phyloP scores from a whole-genome alignment of 1,140 invertebrate genomes.

The Phthorimaea operculella region DNA sequence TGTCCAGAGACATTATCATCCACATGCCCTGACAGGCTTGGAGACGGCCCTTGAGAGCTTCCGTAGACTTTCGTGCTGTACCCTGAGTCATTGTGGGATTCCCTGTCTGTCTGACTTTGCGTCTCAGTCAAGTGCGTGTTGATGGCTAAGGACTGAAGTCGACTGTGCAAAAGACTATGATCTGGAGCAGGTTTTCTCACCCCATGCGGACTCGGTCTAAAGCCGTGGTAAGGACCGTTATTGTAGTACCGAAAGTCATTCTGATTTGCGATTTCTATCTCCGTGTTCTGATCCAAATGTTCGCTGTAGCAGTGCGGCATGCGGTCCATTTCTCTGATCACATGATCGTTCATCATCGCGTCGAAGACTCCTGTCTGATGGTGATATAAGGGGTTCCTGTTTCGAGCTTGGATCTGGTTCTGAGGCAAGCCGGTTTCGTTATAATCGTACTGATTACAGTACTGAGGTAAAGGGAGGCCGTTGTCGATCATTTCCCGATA shows the following conservation, averaged over 20 bases:
- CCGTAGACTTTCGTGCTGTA: constrained; percentile 83
- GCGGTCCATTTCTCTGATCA: constrained; percentile 58
- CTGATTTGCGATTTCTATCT: constrained; percentile 61
- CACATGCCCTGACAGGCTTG: constrained; percentile 75
- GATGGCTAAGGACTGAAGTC: constrained; percentile 61
- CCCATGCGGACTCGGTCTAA: constrained; percentile 36
- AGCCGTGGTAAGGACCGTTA: constrained; percentile 46
- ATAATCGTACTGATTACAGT: constrained; percentile 39
- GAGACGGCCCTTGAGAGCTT: constrained; percentile 80
- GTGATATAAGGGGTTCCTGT: constrained; percentile 58
- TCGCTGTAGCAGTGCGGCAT: constrained; percentile 63
- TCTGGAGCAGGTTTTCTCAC: constrained; percentile 48
- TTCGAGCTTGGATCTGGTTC: constrained; percentile 42
- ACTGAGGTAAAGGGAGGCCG: constrained; percentile 35
- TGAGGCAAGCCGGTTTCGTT: constrained; percentile 45
- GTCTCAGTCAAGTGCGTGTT: constrained; percentile 64
- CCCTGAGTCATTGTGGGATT: constrained; percentile 81
- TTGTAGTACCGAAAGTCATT: constrained; percentile 60
- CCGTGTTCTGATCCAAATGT: constrained; percentile 59
- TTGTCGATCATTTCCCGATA: constrained; percentile 43
- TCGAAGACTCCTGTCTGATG: constrained; percentile 60
- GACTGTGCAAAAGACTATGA: constrained; percentile 52
- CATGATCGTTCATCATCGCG: constrained; percentile 67
- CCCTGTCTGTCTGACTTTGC: constrained; percentile 68
- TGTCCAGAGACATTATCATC: constrained; percentile 59